Percentiles rank a stretch among this genome's conserved stretches.
Evolutionary conservation across 2,797 vertebrate species (phyloP).

Genomic region (Novumbra hubbsi): DNA sequence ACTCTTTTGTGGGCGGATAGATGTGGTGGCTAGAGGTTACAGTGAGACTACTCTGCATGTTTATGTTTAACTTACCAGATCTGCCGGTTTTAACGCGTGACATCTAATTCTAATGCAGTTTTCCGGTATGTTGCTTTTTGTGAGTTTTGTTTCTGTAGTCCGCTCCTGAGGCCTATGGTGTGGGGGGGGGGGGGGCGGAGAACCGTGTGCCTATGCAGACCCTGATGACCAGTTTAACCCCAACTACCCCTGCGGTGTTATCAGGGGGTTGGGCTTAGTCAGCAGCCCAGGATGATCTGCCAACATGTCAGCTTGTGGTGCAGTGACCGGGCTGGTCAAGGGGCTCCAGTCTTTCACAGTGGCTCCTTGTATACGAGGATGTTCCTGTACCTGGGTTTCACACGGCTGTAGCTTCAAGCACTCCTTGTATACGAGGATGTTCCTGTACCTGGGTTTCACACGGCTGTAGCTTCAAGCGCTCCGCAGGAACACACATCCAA

Average conservation of each 20-base stretch:
- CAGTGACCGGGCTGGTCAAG: not conserved
- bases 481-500: not conserved
- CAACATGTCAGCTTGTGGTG: not conserved
- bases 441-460: not conserved
- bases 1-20: not conserved
- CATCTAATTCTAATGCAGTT: not conserved
- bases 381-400: not conserved
- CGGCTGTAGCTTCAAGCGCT: not conserved
- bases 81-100: not conserved
- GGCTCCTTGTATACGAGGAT: not conserved
- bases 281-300: not conserved
- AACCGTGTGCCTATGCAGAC: not conserved
- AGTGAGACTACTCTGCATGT: not conserved
- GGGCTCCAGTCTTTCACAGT: not conserved
- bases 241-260: not conserved
- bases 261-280: not conserved
- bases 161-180: not conserved
- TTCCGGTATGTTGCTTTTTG: not conserved
- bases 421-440: not conserved
- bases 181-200: not conserved
- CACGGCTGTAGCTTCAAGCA: not conserved
- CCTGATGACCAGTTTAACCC: not conserved
- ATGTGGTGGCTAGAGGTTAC: conserved; percentile 6
- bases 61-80: not conserved
- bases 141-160: not conserved